phyloP scores from a whole-genome alignment of 2,888 invertebrate species.

The Drosophila ustulata region DNA sequence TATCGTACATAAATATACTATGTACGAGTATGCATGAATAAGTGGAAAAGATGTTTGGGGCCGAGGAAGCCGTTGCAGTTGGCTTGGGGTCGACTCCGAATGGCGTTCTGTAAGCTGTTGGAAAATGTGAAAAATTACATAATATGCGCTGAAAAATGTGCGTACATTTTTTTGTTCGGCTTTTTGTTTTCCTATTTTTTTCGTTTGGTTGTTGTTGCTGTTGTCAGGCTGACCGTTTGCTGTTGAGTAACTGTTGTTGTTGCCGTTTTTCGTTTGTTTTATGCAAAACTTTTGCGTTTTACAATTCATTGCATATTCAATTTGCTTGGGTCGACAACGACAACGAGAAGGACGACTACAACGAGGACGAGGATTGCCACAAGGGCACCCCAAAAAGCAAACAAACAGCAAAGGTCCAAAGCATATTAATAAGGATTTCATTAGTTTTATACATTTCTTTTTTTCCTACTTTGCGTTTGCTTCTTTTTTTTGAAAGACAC shows the following conservation, averaged over 20 bases:
- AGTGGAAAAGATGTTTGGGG: constrained; percentile 7
- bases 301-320: constrained; percentile 81
- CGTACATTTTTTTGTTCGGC: constrained; percentile 67
- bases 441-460: constrained; percentile 73
- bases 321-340: constrained; percentile 60
- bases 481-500: constrained; percentile 25
- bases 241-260: constrained; percentile 28
- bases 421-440: constrained; percentile 82
- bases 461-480: constrained; percentile 25
- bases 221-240: constrained; percentile 50
- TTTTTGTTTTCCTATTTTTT: constrained; percentile 42
- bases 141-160: constrained; percentile 79
- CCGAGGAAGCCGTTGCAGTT: constrained; percentile 32
- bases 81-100: constrained; percentile 27
- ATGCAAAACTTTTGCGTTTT: constrained; percentile 79
- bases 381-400: constrained; percentile 55
- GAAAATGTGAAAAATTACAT: constrained; percentile 76
- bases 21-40: constrained; percentile 5
- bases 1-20: constrained; percentile 2
- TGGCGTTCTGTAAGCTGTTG: constrained; percentile 46
- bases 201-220: background rate
- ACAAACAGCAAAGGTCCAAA: constrained; percentile 75
- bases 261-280: constrained; percentile 53
- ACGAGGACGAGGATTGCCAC: constrained; percentile 34
- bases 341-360: constrained; percentile 11